These are phyloP conservation scores for Tenodera sinensis DNA, from an alignment of 2,888 invertebrate genomes.

Conservation along the genomic window DNA sequence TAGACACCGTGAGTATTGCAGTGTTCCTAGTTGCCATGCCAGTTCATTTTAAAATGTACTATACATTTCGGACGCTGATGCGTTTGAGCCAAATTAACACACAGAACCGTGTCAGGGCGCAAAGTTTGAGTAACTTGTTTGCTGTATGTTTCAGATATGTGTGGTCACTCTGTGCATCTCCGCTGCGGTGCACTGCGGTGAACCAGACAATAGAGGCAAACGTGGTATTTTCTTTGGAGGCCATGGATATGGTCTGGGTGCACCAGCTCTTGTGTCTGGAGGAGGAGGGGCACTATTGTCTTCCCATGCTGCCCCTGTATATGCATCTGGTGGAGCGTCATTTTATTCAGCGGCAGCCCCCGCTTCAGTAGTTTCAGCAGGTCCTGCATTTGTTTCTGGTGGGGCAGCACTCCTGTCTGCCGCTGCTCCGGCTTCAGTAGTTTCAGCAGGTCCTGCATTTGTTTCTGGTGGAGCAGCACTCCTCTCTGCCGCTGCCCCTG, in stretches of 20 bases:
- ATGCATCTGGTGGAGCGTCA: not conserved
- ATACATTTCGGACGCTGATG: no score
- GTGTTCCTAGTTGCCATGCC: no score
- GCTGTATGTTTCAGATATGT: not conserved
- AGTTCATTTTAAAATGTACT: no score
- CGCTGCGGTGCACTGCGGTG: not conserved
- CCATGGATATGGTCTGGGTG: not conserved
- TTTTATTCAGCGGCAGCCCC: not conserved
- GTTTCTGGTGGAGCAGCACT: not conserved
- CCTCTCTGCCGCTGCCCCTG: not conserved
- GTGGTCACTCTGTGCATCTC: not conserved
- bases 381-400: not conserved
- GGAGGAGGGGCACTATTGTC: not conserved
- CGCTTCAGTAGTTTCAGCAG: not conserved
- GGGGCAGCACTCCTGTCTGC: not conserved
- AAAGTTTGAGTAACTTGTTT: not conserved
- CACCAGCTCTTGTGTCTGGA: not conserved
- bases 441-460: not conserved
- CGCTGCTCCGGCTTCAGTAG: not conserved
- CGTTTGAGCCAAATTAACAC: not conserved
- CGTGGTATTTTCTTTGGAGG: not conserved
- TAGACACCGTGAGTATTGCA: no score
- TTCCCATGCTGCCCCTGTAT: not conserved
- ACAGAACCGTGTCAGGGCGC: not conserved
- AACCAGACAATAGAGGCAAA: not conserved